Evolutionary conservation across 2,888 invertebrate species (phyloP), one percentile per base, ranked within the genome.

Genomic region (Drosophila paranaensis): DNA sequence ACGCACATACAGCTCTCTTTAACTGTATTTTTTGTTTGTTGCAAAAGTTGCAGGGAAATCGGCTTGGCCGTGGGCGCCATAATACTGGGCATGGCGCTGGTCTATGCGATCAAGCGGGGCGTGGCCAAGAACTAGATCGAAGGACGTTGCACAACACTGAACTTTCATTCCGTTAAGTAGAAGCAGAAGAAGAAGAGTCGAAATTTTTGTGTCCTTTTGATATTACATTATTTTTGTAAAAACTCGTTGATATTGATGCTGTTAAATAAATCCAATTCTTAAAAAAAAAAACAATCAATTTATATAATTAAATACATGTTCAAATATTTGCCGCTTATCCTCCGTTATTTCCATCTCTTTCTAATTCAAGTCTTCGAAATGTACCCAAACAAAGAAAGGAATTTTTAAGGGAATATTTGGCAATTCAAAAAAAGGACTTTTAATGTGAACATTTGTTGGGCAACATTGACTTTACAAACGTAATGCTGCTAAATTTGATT

Each of bases 51-150:
- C 80, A 91, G 91, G 77, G 72, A 89, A 72, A 88, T 92, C 64
- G 88, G 87, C 66, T 71, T 90, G 57, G 89, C 84, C 45, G 74
- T 91, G 65, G 91, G 90, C 46, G 91, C 91, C 53, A 70, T 91
- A 40, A 42, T 89, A 33, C 62, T 90, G 60, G 92, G 92, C 57
- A 64, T 91, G 58, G 81, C 85, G 6, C 74, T 89, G 43, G 84
- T 89, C 62, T 88, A 89, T 73, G 62, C 85, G 46, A 74, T 92
- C 20, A 89, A 85, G 63, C 83, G 83, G 45, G 84, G 76, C 54
- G 14, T 67, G 25, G 61, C 68, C 64, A 76, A 65, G 50, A 85
- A 77, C 33, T 88, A 68, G 45, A 25, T n/a, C 42, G 43, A 14
- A 27, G 35, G 20, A 62, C 27, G 13, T 62, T 50, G 40, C 37